Conservation (phyloP, 2,113 vertebrate genomes). For the Suncus etruscus region DNA sequence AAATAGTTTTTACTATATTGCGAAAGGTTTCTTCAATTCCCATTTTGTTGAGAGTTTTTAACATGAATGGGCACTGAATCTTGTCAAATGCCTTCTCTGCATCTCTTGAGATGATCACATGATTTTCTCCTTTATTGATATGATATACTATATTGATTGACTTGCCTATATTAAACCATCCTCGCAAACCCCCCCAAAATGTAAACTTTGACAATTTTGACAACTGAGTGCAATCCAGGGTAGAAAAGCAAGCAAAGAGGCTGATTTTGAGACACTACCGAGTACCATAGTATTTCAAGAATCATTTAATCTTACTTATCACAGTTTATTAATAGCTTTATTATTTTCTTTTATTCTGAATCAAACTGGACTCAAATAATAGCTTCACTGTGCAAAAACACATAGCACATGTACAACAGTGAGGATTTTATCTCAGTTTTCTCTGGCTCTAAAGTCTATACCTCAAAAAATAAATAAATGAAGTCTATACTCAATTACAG, state of each 20-base stretch:
- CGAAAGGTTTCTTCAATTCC: too few species aligned
- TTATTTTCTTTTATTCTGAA: slow-evolving; percentile 59
- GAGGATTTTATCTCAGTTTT: slow-evolving; percentile 41
- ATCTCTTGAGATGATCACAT: too few species aligned
- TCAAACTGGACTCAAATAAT: slow-evolving; percentile 56
- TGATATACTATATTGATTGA: too few species aligned
- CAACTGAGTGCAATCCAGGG: neutral
- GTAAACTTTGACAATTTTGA: slow-evolving; percentile 32
- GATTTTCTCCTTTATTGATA: too few species aligned
- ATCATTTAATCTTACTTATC: slow-evolving; percentile 34
- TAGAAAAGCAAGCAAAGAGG: neutral
- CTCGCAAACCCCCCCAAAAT: neutral
- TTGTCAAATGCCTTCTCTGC: too few species aligned
- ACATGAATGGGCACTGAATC: too few species aligned
- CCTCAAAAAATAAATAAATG: neutral
- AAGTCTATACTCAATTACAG: neutral
- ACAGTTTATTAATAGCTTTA: slow-evolving; percentile 57
- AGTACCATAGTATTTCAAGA: slow-evolving; percentile 15
- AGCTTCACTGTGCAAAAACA: slow-evolving; percentile 45
- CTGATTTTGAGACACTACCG: slow-evolving; percentile 30
- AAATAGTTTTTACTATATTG: too few species aligned
- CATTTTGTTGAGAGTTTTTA: too few species aligned
- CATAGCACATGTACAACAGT: neutral
- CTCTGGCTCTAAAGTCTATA: neutral
- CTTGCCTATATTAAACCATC: too few species aligned